These are phyloP conservation scores for Rhinophrynus dorsalis DNA, from an alignment of 2,797 vertebrate species.

Conservation along the genomic window DNA sequence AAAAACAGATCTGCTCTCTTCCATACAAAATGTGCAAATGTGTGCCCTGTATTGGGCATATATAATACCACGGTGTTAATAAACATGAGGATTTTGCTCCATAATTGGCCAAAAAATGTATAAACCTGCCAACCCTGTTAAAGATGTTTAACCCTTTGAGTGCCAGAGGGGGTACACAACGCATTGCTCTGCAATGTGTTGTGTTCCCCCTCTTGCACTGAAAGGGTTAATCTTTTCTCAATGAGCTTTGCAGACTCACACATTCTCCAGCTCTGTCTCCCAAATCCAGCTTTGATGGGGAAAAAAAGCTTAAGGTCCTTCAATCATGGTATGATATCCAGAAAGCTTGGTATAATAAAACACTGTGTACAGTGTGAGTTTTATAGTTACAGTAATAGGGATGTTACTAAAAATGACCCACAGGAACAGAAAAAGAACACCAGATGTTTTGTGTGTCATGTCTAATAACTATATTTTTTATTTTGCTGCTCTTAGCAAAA, in stretches of 20 bases:
- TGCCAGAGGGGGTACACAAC: no score
- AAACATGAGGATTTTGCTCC: no score
- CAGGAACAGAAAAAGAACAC: slow-evolving; percentile 10
- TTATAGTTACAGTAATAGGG: slow-evolving; percentile 20
- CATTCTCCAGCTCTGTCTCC: neutral
- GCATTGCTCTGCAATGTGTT: no score
- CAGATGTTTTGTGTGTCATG: slow-evolving; percentile 25
- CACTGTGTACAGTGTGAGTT: slow-evolving; percentile 1
- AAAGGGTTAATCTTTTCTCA: neutral
- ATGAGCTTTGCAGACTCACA: neutral
- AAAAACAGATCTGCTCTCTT: no score
- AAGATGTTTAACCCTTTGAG: no score
- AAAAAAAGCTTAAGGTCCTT: neutral
- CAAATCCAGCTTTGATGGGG: neutral
- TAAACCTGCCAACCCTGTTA: no score
- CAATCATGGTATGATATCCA: neutral
- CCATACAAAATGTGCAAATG: no score
- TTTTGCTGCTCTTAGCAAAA: slow-evolving; percentile 6
- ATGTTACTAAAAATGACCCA: slow-evolving; percentile 21
- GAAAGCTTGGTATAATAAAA: neutral
- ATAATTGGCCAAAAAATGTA: no score
- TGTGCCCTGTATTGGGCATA: no score
- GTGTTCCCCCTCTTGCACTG: no score
- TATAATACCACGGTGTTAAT: no score
- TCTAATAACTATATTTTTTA: slow-evolving; percentile 26